Base-by-base conservation (phyloP, 2,797 vertebrate genomes). In the Typhlichthys eigenmanni region DNA sequence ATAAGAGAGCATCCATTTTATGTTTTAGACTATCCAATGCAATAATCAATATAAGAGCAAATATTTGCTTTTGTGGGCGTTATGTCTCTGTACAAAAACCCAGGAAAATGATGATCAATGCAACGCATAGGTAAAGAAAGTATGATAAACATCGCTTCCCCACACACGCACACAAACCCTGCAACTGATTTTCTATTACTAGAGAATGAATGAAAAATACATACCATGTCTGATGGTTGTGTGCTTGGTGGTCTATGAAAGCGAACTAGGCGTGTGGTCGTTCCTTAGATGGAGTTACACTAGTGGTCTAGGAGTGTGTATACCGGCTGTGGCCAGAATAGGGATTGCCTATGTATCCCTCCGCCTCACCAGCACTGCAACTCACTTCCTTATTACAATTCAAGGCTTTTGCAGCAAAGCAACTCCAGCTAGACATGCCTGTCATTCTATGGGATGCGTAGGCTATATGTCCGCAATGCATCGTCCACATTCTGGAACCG, bases 281-380 rank as follows among this genome's bases (percentile, higher is more conserved):
- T 79, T 78, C 89, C 89, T 88, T 88, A 88, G 83, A 90, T 89
- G 89, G 88, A 88, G 80, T 79, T 89, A 78, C 85, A 86, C 83
- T 84, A 72, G 80, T 81, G 80, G 85, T 69, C 75, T 80, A 70
- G 80, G 46, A 79, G 80, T 80, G 86, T 73, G 91, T 90, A 89
- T 89, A 88, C 88, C 71, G 78, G 83, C 83, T 74, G 80, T 52
- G 82, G 78, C 72, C 75, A 81, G 81, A 81, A 73, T 66, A 79
- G 79, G 68, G 66, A 61, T 80, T 76, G 85, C 74, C 76, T 85
- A 16, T 84, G 90, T 92, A 93, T 93, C 89, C 91, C 86, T 93
- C 92, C 92, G 92, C 92, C 87, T 56, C 85, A 53, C 82, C 50
- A 68, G 82, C 75, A 68, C 80, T 66, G 80, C 81, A 87, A 82